These are phyloP conservation scores for Epinephelus coioides DNA, from an alignment of 2,797 vertebrate species.

Conservation along the genomic window DNA sequence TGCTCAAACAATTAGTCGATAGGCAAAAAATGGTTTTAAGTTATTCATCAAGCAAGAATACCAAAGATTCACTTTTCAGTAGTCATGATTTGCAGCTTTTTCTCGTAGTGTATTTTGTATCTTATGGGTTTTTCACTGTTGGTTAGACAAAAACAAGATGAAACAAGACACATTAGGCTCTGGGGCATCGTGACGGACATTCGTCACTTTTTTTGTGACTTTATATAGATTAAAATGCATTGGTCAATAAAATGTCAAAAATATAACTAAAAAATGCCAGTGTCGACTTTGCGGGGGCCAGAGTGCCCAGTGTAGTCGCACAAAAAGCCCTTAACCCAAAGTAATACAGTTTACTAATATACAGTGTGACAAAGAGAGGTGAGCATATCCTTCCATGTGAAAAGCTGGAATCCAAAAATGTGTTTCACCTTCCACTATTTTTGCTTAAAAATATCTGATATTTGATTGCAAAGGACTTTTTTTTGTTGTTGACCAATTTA, in stretches of 20 bases:
- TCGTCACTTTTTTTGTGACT: background rate
- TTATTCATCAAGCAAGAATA: background rate
- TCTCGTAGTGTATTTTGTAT: background rate
- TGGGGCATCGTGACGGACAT: background rate
- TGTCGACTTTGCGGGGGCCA: too few species aligned
- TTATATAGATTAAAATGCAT: background rate
- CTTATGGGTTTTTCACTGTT: background rate
- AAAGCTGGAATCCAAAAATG: background rate
- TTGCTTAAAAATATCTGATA: background rate
- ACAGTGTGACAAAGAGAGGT: background rate
- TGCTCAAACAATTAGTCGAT: too few species aligned
- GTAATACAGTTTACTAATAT: background rate
- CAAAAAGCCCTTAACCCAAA: background rate
- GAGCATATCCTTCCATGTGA: background rate
- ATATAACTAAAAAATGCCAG: background rate
- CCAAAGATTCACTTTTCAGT: background rate
- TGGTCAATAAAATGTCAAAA: background rate
- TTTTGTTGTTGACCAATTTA: background rate
- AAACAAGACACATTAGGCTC: background rate
- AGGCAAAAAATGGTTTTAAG: background rate
- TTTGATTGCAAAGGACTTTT: background rate
- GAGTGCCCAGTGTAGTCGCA: background rate
- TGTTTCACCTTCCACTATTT: background rate
- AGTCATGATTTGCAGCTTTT: background rate
- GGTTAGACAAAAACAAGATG: background rate